A percentile compares a stretch with the other conserved stretches of the same genome.
Conservation (phyloP, 2,797 vertebrate species). For the Pipistrellus nathusii region DNA sequence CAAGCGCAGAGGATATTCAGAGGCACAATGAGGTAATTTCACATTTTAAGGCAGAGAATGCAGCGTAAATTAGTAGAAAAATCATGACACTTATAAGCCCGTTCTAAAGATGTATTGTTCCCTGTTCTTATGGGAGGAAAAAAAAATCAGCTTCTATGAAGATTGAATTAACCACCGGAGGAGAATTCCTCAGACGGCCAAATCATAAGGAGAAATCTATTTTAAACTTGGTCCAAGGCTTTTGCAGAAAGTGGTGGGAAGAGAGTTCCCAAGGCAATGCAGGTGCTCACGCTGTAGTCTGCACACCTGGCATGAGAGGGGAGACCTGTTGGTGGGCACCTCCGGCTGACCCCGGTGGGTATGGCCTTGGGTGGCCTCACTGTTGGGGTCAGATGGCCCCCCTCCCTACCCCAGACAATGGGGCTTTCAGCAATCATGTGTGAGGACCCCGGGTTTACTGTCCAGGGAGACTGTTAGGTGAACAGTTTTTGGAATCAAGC, state of each 20-base stretch:
- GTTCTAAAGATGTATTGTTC: conserved; percentile 90
- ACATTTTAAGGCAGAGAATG: conserved; percentile 86
- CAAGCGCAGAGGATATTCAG: conserved; percentile 87
- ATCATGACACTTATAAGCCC: conserved; percentile 88
- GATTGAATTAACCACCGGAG: conserved; percentile 87
- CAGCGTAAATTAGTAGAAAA: conserved; percentile 88
- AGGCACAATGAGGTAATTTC: conserved; percentile 90
- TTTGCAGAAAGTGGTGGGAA: conserved; percentile 73
- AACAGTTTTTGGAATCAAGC: neutral
- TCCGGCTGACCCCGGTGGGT: neutral
- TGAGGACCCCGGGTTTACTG: neutral
- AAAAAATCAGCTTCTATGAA: conserved; percentile 87
- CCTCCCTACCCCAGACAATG: neutral
- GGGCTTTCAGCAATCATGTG: too few species aligned
- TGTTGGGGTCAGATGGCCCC: neutral
- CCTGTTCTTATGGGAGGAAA: conserved; percentile 82
- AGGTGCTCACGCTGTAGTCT: conserved; percentile 36
- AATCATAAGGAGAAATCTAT: conserved; percentile 83
- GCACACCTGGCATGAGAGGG: conserved; percentile 1
- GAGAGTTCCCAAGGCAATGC: conserved; percentile 77
- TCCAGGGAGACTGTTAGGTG: neutral
- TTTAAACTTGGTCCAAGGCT: conserved; percentile 84
- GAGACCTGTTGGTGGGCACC: neutral
- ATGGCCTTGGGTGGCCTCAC: neutral
- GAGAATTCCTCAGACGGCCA: conserved; percentile 84